phyloP scores from a whole-genome alignment of 2,113 vertebrate species.

The Pomatostomus ruficeps region DNA sequence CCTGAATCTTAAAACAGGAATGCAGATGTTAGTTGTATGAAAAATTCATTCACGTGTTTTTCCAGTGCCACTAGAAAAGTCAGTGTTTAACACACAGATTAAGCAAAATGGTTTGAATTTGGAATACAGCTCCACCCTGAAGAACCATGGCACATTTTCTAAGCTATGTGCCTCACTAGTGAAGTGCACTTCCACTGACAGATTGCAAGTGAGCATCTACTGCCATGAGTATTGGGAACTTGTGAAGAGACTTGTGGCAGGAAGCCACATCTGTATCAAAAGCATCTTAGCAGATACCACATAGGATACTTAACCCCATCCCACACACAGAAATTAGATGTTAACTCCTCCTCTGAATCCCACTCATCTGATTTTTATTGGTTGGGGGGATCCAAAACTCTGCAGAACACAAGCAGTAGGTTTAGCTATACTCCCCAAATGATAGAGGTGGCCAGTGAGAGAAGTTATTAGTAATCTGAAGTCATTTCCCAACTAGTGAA shows the following conservation, averaged over 20 bases:
- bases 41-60: background rate
- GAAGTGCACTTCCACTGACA: background rate
- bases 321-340: background rate
- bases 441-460: background rate
- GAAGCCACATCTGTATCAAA: background rate
- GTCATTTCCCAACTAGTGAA: background rate
- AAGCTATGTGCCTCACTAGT: background rate
- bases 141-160: background rate
- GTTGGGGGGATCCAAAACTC: background rate
- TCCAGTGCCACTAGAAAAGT: background rate
- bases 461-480: background rate
- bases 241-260: background rate
- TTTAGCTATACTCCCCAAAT: background rate
- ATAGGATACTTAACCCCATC: background rate
- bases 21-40: background rate
- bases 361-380: background rate
- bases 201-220: background rate
- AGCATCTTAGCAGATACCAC: background rate
- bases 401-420: background rate
- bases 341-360: background rate
- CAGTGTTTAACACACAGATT: background rate
- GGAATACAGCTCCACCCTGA: background rate
- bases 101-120: background rate
- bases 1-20: slow-evolving; percentile 80
- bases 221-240: background rate